A percentile compares a stretch with the other conserved stretches of the same genome.
Evolutionary conservation across 1,140 invertebrate species (phyloP).

Genomic region (Heliconius congener): DNA sequence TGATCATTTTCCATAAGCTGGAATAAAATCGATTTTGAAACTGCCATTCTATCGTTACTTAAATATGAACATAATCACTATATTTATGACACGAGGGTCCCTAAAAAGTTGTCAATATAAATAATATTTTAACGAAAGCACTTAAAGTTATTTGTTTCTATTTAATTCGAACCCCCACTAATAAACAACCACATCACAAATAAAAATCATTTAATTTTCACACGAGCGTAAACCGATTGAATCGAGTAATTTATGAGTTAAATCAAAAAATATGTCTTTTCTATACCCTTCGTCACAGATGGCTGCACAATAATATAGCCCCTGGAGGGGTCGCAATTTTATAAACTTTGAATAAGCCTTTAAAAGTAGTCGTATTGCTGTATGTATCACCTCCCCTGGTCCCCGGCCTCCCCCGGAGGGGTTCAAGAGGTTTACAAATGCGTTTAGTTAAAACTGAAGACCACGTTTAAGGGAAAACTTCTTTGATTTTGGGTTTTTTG

Average conservation of each 20-base stretch:
- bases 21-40: background rate
- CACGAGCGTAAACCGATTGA: constrained; percentile 77
- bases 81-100: background rate
- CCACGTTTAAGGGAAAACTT: constrained; percentile 8
- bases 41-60: background rate
- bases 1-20: too few relatives aligned
- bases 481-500: background rate
- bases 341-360: constrained; percentile 79
- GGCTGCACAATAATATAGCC: constrained; percentile 75
- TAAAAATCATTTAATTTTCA: constrained; percentile 68
- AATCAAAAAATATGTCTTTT: constrained; percentile 79
- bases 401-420: constrained; percentile 20
- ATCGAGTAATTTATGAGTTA: constrained; percentile 78
- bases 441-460: constrained; percentile 25
- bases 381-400: constrained; percentile 5
- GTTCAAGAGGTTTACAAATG: constrained; percentile 27
- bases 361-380: constrained; percentile 55
- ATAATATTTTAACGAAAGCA: constrained; percentile 7
- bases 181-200: constrained; percentile 68
- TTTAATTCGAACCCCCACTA: constrained; percentile 7
- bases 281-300: constrained; percentile 75
- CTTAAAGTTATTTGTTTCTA: constrained; percentile 8
- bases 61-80: background rate
- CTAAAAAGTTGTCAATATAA: background rate
- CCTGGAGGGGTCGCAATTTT: constrained; percentile 63